Evolutionary conservation across 2,888 invertebrate species (phyloP), one percentile per base, ranked within the genome.

Genomic region (Icerya purchasi): DNA sequence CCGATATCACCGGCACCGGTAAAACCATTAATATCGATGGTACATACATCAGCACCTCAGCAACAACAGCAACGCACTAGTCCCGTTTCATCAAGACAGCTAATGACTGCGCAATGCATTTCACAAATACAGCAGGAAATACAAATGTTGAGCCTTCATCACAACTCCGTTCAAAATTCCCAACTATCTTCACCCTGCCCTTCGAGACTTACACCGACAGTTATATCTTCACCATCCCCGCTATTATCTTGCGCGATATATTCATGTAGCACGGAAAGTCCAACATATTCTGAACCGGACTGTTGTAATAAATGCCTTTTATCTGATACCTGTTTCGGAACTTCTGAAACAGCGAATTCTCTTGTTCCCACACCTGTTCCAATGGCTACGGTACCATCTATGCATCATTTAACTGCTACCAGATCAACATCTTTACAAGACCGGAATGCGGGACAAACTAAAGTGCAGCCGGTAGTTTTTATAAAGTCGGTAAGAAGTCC

Each of bases 401-500:
- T 14, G 14, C 14, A 8, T 8, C 8, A 5, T 5, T 14, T 67
- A 18, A 65, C 66, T 14, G 68, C 83, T 78, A 79, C 83, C 52
- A 77, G 86, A 64, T 86, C 88, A 2, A 84, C 87, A 63, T 87
- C 91, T 2, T 74, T 86, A 59, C 84, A 83, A 70, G 84, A 87
- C 54, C 86, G 90, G 82, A 83, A 84, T 61, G 86, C 88, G 59
- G 76, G 86, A 56, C 92, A 92, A 71, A 83, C 89, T 50, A 87
- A 85, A 68, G 84, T 89, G 21, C 91, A 91, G 68, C 86, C 90
- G 56, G 91, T 92, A 5, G 88, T 94, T 65, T 92, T 94, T 64
- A 94, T 93, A 91, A 92, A 93, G 71, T 89, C 91, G 25, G 94
- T 94, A 20, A 90, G 90, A 71, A 91, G 91, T 74, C 91, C 91